Conservation (phyloP, 2,113 vertebrate genomes). For the Emydura subglobosa region DNA sequence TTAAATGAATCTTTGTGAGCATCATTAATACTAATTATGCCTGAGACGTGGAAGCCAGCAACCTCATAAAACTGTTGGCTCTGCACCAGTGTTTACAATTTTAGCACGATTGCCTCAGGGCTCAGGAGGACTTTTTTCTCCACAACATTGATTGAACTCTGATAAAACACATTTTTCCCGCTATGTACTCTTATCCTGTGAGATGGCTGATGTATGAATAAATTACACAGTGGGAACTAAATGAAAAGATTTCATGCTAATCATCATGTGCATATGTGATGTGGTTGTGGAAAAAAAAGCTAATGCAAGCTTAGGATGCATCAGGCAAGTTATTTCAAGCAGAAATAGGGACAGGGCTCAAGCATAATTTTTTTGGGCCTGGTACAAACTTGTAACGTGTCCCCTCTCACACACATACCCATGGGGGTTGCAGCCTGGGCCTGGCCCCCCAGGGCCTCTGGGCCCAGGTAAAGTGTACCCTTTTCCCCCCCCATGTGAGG, state of each 20-base stretch:
- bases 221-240: slow-evolving; percentile 64
- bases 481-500: too few species aligned
- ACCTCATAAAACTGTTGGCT: not conserved
- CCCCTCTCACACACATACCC: too few species aligned
- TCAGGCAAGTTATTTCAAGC: too few species aligned
- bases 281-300: too few species aligned
- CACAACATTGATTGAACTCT: slow-evolving; percentile 31
- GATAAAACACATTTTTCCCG: slow-evolving; percentile 36
- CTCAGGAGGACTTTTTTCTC: slow-evolving; percentile 32
- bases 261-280: not conserved
- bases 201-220: slow-evolving; percentile 70
- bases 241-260: slow-evolving; percentile 64
- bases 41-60: not conserved
- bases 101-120: slow-evolving; percentile 52
- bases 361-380: too few species aligned
- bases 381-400: too few species aligned
- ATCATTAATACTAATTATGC: not conserved
- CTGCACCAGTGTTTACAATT: not conserved
- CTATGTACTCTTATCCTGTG: slow-evolving; percentile 50
- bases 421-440: too few species aligned
- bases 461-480: too few species aligned
- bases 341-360: too few species aligned
- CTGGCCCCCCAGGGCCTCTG: too few species aligned
- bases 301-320: too few species aligned
- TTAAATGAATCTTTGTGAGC: not conserved